These are phyloP conservation scores for Falco novaeseelandiae DNA, from an alignment of 2,797 vertebrate species.

Conservation along the genomic window DNA sequence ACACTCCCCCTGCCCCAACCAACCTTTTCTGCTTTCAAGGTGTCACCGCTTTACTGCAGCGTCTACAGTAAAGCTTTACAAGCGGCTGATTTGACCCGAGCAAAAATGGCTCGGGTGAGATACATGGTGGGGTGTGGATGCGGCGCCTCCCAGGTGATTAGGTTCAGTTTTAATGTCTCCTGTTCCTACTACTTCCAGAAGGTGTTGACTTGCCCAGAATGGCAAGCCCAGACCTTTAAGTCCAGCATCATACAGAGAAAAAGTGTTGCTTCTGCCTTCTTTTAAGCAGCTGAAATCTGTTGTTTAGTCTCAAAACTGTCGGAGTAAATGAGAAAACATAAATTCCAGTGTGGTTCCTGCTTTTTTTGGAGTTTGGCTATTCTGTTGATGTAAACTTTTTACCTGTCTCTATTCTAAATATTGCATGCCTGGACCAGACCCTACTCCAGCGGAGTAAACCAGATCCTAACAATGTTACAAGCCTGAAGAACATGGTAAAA, in stretches of 20 bases:
- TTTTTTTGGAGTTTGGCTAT: neutral
- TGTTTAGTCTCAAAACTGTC: neutral
- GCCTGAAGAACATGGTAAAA: neutral
- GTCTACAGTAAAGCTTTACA: too few relatives aligned
- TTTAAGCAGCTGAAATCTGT: neutral
- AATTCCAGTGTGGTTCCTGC: neutral
- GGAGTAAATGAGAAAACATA: neutral
- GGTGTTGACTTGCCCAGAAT: neutral
- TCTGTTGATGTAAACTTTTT: neutral
- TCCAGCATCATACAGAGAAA: neutral
- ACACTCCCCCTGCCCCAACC: neutral
- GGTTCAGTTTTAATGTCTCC: neutral
- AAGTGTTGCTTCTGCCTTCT: neutral
- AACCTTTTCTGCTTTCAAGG: neutral
- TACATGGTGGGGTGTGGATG: neutral
- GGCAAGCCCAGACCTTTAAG: neutral
- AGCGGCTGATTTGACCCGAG: neutral
- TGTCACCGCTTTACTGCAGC: neutral
- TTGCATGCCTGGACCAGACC: neutral
- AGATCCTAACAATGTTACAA: neutral
- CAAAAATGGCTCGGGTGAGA: neutral
- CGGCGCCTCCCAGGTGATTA: neutral
- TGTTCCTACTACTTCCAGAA: fast-evolving
- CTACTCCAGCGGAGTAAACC: neutral
- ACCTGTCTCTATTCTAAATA: neutral